Percentiles rank a stretch among this genome's conserved stretches.
Conservation (phyloP, 2,888 invertebrate genomes). For the Dascillus cervinus region DNA sequence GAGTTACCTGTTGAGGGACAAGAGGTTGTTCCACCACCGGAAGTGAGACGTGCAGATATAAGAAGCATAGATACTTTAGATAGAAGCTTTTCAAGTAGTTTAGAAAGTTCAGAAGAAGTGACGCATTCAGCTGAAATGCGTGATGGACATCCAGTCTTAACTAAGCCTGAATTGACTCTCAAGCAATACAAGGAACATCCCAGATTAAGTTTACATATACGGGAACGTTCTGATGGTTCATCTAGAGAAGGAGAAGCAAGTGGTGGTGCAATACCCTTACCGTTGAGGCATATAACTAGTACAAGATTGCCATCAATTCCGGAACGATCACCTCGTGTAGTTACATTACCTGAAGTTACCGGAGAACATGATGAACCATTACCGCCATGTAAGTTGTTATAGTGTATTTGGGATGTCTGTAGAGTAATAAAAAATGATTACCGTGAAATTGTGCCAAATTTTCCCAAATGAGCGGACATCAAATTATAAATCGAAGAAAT, state of each 20-base stretch:
- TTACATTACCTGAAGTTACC: slow-evolving; percentile 39
- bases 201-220: slow-evolving; percentile 48
- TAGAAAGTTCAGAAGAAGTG: slow-evolving; percentile 9
- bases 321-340: slow-evolving; percentile 52
- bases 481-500: too few relatives aligned
- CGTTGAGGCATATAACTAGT: slow-evolving; percentile 61
- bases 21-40: slow-evolving; percentile 40
- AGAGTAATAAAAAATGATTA: too few relatives aligned
- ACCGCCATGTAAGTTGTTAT: slow-evolving; percentile 63
- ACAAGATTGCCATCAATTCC: slow-evolving; percentile 76
- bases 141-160: slow-evolving; percentile 13
- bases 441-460: too few relatives aligned
- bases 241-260: slow-evolving; percentile 43
- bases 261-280: slow-evolving; percentile 47
- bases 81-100: slow-evolving; percentile 21
- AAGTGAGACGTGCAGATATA: slow-evolving; percentile 40
- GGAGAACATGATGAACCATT: slow-evolving; percentile 71
- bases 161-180: slow-evolving; percentile 11
- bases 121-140: slow-evolving; percentile 4
- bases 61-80: slow-evolving; percentile 33
- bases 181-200: slow-evolving; percentile 33
- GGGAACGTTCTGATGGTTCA: slow-evolving; percentile 15
- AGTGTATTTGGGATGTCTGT: slow-evolving; percentile 4
- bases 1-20: slow-evolving; percentile 20
- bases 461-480: not conserved